These are phyloP conservation scores for Cheilosia grossa DNA, from an alignment of 2,888 invertebrate genomes.

Conservation along the genomic window DNA sequence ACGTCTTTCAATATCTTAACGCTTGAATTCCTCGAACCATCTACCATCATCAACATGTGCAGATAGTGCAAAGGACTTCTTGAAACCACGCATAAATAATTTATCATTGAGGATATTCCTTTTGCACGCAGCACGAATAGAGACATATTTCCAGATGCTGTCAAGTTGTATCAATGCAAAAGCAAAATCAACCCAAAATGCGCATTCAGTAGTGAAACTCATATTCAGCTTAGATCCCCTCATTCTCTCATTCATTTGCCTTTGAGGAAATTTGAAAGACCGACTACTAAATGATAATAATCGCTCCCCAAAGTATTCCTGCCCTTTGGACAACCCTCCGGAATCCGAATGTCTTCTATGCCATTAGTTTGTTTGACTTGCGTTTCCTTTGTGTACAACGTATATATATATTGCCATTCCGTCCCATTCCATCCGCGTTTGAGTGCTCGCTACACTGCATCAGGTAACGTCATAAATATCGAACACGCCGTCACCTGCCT, in stretches of 20 bases:
- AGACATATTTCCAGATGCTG: too few species aligned
- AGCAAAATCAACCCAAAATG: too few species aligned
- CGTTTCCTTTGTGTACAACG: not conserved
- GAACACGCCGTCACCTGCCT: not conserved
- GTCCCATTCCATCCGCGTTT: constrained; percentile 33
- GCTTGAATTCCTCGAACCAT: too few species aligned
- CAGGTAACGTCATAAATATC: constrained; percentile 45
- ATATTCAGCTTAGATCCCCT: too few species aligned
- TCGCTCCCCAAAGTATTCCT: constrained; percentile 2
- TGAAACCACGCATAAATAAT: too few species aligned
- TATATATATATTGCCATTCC: constrained; percentile 24
- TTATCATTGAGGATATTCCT: too few species aligned
- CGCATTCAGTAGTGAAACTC: too few species aligned
- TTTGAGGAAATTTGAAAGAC: not conserved
- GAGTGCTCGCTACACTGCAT: not conserved
- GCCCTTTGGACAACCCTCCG: not conserved
- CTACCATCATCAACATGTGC: too few species aligned
- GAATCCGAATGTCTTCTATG: constrained; percentile 10
- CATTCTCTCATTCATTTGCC: not conserved
- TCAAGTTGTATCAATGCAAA: too few species aligned
- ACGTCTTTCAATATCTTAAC: too few species aligned
- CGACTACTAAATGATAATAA: not conserved
- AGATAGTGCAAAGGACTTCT: too few species aligned
- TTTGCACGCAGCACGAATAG: too few species aligned
- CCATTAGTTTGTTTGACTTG: constrained; percentile 13